Evolutionary conservation across 2,888 invertebrate species (phyloP).

Genomic region (Nemapogon koenigi): DNA sequence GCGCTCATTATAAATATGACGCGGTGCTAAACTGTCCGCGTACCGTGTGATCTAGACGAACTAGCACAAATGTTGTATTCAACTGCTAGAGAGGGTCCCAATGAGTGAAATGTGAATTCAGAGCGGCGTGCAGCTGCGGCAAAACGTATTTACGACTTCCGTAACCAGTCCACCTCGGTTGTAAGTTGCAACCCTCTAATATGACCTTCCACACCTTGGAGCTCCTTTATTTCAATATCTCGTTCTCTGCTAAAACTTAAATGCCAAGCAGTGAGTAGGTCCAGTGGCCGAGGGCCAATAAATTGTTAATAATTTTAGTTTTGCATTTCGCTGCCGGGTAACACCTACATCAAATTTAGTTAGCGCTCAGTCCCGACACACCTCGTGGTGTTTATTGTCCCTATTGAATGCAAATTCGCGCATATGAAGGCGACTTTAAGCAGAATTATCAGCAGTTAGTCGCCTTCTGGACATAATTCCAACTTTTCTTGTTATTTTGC

Average conservation of each 20-base stretch:
- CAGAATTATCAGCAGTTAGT: conserved; percentile 62
- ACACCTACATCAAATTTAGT: conserved; percentile 8
- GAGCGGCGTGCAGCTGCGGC: conserved; percentile 36
- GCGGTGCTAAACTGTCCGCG: conserved; percentile 58
- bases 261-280: conserved; percentile 1
- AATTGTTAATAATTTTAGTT: conserved; percentile 3
- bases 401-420: conserved; percentile 63
- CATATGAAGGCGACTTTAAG: conserved; percentile 52
- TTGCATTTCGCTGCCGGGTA: conserved; percentile 4
- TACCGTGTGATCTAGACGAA: conserved; percentile 36
- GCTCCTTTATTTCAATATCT: conserved; percentile 1
- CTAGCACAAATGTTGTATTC: too few relatives aligned
- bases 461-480: conserved; percentile 58
- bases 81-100: not conserved
- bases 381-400: conserved; percentile 22
- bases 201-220: conserved; percentile 4
- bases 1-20: conserved; percentile 61
- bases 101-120: not conserved
- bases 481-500: conserved; percentile 25
- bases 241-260: conserved; percentile 1
- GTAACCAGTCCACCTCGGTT: conserved; percentile 10
- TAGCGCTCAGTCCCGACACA: conserved; percentile 6
- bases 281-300: conserved; percentile 1
- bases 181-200: conserved; percentile 2
- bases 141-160: conserved; percentile 49